Base-by-base conservation (phyloP, 2,888 invertebrate species). In the Argyra leucocephala region DNA sequence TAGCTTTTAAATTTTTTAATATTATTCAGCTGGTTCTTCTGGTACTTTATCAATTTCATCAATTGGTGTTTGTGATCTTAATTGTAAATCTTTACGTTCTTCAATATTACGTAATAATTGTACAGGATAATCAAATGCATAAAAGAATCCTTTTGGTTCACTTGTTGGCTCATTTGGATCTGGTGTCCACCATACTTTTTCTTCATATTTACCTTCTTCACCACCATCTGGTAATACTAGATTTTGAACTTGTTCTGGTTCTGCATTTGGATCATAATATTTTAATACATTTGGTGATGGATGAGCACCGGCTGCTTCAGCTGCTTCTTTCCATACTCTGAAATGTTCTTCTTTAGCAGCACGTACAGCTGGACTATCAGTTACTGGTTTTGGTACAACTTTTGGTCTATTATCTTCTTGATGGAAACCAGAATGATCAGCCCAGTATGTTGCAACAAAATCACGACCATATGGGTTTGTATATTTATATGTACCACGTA, bases 341-440 rank as follows among this genome's bases (percentile, higher is more conserved):
- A 86, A 85, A 75, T 87, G 87, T 64, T 86, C 87, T 63, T 86
- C 83, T 68, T 88, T 85, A 37, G 89, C 90, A 21, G 83, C 85
- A 66, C 83, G 82, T 4, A 90, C 89, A 68, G 85, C 89, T 0
- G 87, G 86, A 0, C 86, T 85, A 74, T 89, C 89, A 69, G 86
- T 84, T 15, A 84, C 83, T 0, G 85, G 87, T 74, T 83, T 79
- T 64, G 86, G 84, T 63, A 82, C 81, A 63, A 84, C 82, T 71
- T 85, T 84, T 18, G 88, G 87, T 3, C 87, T 79, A 75, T 90
- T 89, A 73, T 89, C 89, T 67, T 87, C 85, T 69, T 89, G 89
- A 78, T 90, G 89, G 82, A 90, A 90, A n/a, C 90, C 90, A 69
- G 84, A 82, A 69, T 85, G 84, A 74, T 89, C 88, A 66, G 89